Conservation (phyloP, 1,140 invertebrate genomes). For the Augochlora pura region DNA sequence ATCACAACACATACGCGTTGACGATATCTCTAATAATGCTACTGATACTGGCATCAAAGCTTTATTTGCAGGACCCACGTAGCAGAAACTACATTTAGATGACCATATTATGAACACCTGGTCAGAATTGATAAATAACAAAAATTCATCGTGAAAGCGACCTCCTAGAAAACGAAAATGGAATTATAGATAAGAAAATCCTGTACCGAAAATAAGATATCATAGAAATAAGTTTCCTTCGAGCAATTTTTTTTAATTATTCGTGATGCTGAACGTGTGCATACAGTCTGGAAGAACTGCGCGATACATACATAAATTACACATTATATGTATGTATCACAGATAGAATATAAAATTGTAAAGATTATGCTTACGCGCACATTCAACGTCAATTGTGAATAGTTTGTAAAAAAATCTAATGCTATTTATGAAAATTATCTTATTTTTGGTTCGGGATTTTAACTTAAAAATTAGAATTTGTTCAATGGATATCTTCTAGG, state of each 20-base stretch:
- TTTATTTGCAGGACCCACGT: slow-evolving; percentile 80
- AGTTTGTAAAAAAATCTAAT: slow-evolving; percentile 13
- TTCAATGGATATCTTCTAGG: slow-evolving; percentile 15
- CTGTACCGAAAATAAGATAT: slow-evolving; percentile 22
- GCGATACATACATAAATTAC: background rate
- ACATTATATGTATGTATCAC: background rate
- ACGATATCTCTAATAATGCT: slow-evolving; percentile 75
- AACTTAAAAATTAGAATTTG: background rate
- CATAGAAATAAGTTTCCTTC: slow-evolving; percentile 4
- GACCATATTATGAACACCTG: slow-evolving; percentile 63
- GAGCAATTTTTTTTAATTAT: slow-evolving; percentile 27
- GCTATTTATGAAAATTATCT: slow-evolving; percentile 8
- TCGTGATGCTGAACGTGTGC: slow-evolving; percentile 13
- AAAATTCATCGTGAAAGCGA: slow-evolving; percentile 69
- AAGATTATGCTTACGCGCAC: slow-evolving; percentile 28
- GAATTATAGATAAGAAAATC: slow-evolving; percentile 21
- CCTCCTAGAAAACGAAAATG: slow-evolving; percentile 26
- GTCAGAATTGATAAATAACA: slow-evolving; percentile 69
- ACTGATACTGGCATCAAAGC: slow-evolving; percentile 78
- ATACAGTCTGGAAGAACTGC: slow-evolving; percentile 3
- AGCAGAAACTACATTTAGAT: slow-evolving; percentile 66
- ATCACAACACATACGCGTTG: slow-evolving; percentile 76
- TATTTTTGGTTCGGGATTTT: slow-evolving; percentile 28
- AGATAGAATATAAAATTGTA: slow-evolving; percentile 3
- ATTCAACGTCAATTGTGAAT: slow-evolving; percentile 28